Evolutionary conservation across 2,113 vertebrate species (phyloP).

Genomic region (Nothobranchius kuhntae): DNA sequence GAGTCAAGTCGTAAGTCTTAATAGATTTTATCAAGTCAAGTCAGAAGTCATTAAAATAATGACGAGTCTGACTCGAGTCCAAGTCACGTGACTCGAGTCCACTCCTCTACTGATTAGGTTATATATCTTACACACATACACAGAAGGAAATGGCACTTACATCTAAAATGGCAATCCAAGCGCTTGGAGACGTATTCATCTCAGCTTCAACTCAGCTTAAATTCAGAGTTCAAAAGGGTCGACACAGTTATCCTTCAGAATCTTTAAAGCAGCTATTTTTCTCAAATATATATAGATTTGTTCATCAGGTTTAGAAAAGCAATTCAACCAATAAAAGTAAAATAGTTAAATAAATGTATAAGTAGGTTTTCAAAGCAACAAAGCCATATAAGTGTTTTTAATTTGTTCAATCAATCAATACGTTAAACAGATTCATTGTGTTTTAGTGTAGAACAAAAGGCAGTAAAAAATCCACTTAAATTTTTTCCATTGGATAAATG

Average conservation of each 20-base stretch:
- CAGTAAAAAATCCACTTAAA: background rate
- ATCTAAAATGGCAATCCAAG: slow-evolving; percentile 8
- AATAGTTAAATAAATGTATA: too few relatives aligned
- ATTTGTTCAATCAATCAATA: too few relatives aligned
- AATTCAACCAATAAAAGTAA: background rate
- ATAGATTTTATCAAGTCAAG: too few relatives aligned
- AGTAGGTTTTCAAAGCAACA: too few relatives aligned
- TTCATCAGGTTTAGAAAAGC: background rate
- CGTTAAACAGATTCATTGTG: too few relatives aligned
- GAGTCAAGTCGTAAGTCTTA: too few relatives aligned
- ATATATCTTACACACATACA: background rate
- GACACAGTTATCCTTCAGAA: slow-evolving; percentile 3
- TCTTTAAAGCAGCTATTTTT: slow-evolving; percentile 19
- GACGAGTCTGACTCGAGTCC: too few relatives aligned
- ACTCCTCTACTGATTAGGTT: background rate
- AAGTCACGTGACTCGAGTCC: too few relatives aligned
- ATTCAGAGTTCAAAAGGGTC: background rate
- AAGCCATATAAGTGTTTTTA: too few relatives aligned
- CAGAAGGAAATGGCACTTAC: slow-evolving; percentile 4
- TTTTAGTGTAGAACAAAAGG: background rate
- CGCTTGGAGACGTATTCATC: slow-evolving; percentile 8
- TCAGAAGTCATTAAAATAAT: too few relatives aligned
- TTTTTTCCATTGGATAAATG: background rate
- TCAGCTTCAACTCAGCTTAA: background rate
- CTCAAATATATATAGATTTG: background rate